phyloP scores from a whole-genome alignment of 2,113 vertebrate genomes.

The Archilochus colubris region DNA sequence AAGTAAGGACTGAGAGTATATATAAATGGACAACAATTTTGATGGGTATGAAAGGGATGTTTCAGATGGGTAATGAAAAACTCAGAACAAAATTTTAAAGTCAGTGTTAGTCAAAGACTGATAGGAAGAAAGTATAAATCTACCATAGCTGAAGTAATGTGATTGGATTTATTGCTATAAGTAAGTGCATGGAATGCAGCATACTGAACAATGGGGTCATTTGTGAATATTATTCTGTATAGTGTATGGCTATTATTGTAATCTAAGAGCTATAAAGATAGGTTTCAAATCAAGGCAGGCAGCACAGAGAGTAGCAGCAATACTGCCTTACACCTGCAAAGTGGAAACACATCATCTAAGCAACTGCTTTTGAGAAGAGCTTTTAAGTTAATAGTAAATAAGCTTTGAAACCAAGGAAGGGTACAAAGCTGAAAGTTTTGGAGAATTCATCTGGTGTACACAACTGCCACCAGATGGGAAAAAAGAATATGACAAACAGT shows the following conservation, averaged over 20 bases:
- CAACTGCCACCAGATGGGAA: conserved; percentile 59
- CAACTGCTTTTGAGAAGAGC: conserved; percentile 27
- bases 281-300: background rate
- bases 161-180: conserved; percentile 66
- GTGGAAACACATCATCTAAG: background rate
- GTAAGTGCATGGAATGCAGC: conserved; percentile 44
- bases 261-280: conserved; percentile 59
- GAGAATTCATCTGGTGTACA: conserved; percentile 32
- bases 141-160: conserved; percentile 64
- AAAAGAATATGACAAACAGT: conserved; percentile 50
- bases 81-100: conserved; percentile 74
- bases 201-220: conserved; percentile 40
- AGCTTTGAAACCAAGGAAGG: conserved; percentile 16
- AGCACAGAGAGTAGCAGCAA: conserved; percentile 1
- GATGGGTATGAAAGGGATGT: conserved; percentile 66
- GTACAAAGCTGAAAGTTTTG: conserved; percentile 28
- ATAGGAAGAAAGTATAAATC: conserved; percentile 72
- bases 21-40: conserved; percentile 71
- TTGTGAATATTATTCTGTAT: conserved; percentile 29
- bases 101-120: conserved; percentile 63
- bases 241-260: conserved; percentile 44
- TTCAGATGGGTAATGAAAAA: conserved; percentile 75
- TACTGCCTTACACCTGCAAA: conserved; percentile 5
- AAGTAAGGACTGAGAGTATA: conserved; percentile 66
- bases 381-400: conserved; percentile 60